Conservation (phyloP, 2,797 vertebrate genomes). For the Gallinago nigripennis region DNA sequence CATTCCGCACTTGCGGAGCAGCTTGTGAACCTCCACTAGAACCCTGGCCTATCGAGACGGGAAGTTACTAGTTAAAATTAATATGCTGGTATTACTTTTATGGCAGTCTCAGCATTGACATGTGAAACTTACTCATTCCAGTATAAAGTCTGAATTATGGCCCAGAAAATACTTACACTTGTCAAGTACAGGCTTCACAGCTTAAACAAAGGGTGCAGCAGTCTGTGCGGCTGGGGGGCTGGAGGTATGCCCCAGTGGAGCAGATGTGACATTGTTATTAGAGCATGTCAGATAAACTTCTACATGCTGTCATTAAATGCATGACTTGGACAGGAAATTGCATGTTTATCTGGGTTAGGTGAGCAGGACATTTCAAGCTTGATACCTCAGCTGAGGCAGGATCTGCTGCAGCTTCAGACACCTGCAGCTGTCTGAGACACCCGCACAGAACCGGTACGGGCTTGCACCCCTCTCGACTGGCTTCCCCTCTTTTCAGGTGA, state of each 20-base stretch:
- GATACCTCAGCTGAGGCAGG: too few species aligned
- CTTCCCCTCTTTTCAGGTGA: neutral
- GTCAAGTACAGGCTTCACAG: neutral
- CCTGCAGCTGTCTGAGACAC: fast-evolving
- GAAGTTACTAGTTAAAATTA: neutral
- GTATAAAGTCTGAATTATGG: neutral
- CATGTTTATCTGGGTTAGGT: neutral
- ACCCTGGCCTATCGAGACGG: neutral
- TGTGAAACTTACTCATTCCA: neutral
- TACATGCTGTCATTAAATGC: neutral
- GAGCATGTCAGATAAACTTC: neutral
- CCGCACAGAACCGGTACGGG: neutral
- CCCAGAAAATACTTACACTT: neutral
- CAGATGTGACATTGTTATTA: neutral
- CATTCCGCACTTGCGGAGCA: neutral
- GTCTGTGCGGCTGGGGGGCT: neutral
- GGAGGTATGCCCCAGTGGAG: neutral
- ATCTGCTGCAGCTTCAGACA: neutral
- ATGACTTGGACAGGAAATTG: neutral
- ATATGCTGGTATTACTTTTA: neutral
- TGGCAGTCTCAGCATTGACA: neutral
- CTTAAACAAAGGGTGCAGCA: neutral
- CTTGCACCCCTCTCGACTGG: neutral
- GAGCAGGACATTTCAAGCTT: neutral
- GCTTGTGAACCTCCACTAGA: neutral